A percentile compares a stretch with the other conserved stretches of the same genome.
phyloP scores from a whole-genome alignment of 2,888 invertebrate genomes.

The Tetragonisca angustula region DNA sequence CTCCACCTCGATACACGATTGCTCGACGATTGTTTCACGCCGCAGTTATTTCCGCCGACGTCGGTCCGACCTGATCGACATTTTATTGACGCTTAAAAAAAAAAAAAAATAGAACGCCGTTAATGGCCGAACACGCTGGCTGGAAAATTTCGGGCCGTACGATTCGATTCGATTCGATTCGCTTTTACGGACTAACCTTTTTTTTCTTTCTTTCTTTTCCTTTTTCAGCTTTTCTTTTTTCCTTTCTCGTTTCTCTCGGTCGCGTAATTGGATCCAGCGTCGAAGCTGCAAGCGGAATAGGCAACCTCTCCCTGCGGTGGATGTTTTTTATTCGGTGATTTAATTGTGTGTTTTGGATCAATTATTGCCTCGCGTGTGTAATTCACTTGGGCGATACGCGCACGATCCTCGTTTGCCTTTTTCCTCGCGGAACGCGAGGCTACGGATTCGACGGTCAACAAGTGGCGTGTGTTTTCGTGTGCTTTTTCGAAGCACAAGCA shows the following conservation, averaged over 20 bases:
- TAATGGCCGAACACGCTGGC: conserved; percentile 6
- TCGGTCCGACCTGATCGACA: conserved; percentile 6
- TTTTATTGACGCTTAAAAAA: conserved; percentile 1
- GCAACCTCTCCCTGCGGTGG: background rate
- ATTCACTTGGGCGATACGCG: background rate
- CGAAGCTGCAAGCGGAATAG: background rate
- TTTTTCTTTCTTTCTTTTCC: too few relatives aligned
- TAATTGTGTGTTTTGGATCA: conserved; percentile 12
- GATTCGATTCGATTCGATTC: background rate
- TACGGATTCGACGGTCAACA: background rate
- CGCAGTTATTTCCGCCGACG: background rate
- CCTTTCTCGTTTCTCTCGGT: background rate
- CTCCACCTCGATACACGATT: background rate
- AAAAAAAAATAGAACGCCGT: conserved; percentile 6
- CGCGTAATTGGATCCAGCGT: conserved; percentile 9
- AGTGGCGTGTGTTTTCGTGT: background rate
- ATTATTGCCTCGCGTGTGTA: background rate
- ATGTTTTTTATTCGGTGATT: background rate
- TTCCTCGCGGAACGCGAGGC: background rate
- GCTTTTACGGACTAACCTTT: background rate
- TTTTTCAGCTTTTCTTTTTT: background rate
- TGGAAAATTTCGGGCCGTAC: conserved; percentile 10
- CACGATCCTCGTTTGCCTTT: background rate
- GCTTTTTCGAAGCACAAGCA: background rate
- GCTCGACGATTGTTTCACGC: background rate